Conservation (phyloP, 2,797 vertebrate species). For the Rhinoraja longicauda region DNA sequence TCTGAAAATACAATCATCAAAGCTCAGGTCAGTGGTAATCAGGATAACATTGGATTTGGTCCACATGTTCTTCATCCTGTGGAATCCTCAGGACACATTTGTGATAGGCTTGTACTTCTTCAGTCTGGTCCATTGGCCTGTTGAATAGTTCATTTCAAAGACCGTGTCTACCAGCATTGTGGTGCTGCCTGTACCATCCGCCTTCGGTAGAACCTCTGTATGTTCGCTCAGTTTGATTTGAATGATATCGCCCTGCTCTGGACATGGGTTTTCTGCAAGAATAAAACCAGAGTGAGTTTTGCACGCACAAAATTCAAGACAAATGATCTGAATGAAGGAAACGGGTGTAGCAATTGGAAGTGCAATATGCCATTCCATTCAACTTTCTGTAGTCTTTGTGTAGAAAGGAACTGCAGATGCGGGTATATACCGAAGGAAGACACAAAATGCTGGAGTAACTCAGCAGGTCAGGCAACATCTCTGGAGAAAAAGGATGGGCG, state of each 20-base stretch:
- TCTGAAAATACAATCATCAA: slow-evolving; percentile 36
- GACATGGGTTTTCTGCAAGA: slow-evolving; percentile 89
- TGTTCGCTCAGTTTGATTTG: slow-evolving; percentile 98
- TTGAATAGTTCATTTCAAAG: slow-evolving; percentile 99
- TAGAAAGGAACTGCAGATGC: too few relatives aligned
- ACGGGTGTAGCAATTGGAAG: too few relatives aligned
- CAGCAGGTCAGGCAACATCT: too few relatives aligned
- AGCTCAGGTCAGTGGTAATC: slow-evolving; percentile 32
- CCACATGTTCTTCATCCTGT: slow-evolving; percentile 43
- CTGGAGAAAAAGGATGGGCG: too few relatives aligned
- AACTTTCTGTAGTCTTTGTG: neutral
- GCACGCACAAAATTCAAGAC: neutral
- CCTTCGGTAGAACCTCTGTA: slow-evolving; percentile 87
- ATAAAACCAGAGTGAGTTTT: slow-evolving; percentile 35
- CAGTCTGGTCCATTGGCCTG: slow-evolving; percentile 96
- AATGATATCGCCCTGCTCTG: slow-evolving; percentile 96
- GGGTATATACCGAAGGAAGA: too few relatives aligned
- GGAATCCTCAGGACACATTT: slow-evolving; percentile 76
- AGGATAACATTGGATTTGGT: slow-evolving; percentile 49
- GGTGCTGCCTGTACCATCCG: slow-evolving; percentile 93
- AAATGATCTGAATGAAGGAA: neutral
- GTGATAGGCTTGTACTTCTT: slow-evolving; percentile 99
- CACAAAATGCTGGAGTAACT: too few relatives aligned
- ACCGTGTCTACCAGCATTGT: slow-evolving; percentile 98
- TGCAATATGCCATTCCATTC: neutral